phyloP scores from a whole-genome alignment of 2,888 invertebrate species.

The Uloborus plumipes region DNA sequence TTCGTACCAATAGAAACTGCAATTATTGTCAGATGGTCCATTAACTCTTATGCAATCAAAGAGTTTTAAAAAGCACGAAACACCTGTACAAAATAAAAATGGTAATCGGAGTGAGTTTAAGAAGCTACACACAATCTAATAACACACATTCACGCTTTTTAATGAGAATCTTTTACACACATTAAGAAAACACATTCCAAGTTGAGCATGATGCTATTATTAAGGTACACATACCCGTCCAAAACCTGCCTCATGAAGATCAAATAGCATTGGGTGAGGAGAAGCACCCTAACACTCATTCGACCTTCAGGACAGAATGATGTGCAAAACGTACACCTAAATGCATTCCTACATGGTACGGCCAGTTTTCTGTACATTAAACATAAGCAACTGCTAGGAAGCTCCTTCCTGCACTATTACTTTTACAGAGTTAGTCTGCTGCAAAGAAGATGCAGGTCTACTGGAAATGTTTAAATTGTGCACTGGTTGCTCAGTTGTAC shows the following conservation, averaged over 20 bases:
- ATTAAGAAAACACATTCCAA: constrained; percentile 28
- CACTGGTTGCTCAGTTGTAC: constrained; percentile 51
- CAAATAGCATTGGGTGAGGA: constrained; percentile 15
- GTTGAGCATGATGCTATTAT: constrained; percentile 59
- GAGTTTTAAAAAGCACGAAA: constrained; percentile 26
- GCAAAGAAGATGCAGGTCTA: constrained; percentile 57
- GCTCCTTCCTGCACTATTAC: constrained; percentile 65
- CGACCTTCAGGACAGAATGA: constrained; percentile 25
- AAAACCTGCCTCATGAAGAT: constrained; percentile 22
- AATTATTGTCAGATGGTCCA: no score
- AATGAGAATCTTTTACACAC: constrained; percentile 39
- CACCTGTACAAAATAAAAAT: constrained; percentile 47
- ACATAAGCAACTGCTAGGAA: constrained; percentile 61
- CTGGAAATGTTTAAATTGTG: constrained; percentile 57
- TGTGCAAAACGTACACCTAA: constrained; percentile 60
- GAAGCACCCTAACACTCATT: constrained; percentile 9
- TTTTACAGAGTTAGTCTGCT: constrained; percentile 60
- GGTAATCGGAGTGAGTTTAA: background rate
- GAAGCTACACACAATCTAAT: constrained; percentile 33
- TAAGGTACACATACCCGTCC: constrained; percentile 58
- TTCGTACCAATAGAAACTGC: no score
- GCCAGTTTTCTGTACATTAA: constrained; percentile 48
- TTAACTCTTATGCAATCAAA: background rate
- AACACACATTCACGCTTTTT: constrained; percentile 31
- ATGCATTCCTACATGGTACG: constrained; percentile 60